Percentiles rank a stretch among this genome's conserved stretches.
Conservation (phyloP, 2,888 invertebrate genomes). For the Chloroclystis v-ata region DNA sequence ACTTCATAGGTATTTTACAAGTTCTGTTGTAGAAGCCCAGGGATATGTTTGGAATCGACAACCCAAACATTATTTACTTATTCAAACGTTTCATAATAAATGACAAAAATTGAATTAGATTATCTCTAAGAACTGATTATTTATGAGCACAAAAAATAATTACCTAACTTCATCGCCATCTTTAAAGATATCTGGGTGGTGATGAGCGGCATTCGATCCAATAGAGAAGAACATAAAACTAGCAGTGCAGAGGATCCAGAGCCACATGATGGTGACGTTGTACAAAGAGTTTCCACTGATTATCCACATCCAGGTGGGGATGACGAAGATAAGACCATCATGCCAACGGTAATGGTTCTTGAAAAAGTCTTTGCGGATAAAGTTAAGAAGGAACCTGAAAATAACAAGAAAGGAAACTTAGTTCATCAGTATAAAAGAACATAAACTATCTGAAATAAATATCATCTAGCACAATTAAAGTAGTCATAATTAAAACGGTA, state of each 20-base stretch:
- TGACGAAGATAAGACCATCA: slow-evolving; percentile 49
- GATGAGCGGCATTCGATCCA: slow-evolving; percentile 86
- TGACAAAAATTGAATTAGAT: too few species aligned
- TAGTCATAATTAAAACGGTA: too few species aligned
- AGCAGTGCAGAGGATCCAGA: slow-evolving; percentile 70
- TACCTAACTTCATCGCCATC: slow-evolving; percentile 82
- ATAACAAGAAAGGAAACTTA: not conserved
- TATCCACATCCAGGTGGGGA: slow-evolving; percentile 63
- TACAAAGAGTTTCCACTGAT: slow-evolving; percentile 45
- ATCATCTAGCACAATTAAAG: too few species aligned
- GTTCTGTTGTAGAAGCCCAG: too few species aligned
- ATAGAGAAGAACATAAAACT: slow-evolving; percentile 81
- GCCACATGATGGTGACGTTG: slow-evolving; percentile 71
- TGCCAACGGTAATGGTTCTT: slow-evolving; percentile 55
- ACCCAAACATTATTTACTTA: too few species aligned
- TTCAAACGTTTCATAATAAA: too few species aligned
- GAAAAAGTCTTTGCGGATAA: slow-evolving; percentile 46
- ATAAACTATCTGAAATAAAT: not conserved
- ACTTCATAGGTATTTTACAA: too few species aligned
- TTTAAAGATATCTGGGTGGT: slow-evolving; percentile 87
- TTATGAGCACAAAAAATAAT: not conserved
- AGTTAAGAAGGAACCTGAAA: slow-evolving; percentile 47
- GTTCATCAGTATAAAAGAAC: too few species aligned
- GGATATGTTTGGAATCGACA: too few species aligned
- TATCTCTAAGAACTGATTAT: not conserved